Conservation (phyloP, 2,888 invertebrate genomes). For the Girardia tigrina region DNA sequence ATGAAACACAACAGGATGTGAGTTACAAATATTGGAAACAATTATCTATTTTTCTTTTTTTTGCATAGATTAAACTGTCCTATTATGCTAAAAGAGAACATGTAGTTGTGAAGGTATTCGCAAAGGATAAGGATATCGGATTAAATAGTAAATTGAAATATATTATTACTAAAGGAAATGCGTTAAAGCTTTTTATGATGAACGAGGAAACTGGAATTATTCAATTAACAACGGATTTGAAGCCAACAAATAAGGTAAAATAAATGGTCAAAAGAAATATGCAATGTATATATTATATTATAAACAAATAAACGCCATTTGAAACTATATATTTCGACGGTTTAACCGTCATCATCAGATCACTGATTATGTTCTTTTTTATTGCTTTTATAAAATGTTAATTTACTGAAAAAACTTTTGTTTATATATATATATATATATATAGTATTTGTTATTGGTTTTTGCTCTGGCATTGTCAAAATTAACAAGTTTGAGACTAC, state of each 20-base stretch:
- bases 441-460: too few species aligned
- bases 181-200: neutral
- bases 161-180: neutral
- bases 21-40: neutral
- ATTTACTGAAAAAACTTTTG: too few species aligned
- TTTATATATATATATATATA: too few species aligned
- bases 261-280: neutral
- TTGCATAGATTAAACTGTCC: constrained; percentile 3
- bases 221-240: neutral
- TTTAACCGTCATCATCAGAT: too few species aligned
- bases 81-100: constrained; percentile 7
- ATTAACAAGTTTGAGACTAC: too few species aligned
- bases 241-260: neutral
- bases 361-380: neutral
- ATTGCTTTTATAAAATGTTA: too few species aligned
- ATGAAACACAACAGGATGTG: constrained; percentile 12
- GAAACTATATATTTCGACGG: too few species aligned
- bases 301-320: neutral
- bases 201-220: neutral
- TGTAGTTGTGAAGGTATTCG: neutral
- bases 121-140: neutral
- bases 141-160: neutral
- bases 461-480: too few species aligned
- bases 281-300: neutral
- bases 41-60: neutral